Base-by-base conservation (phyloP, 2,113 vertebrate species). In the Halcyon senegalensis region DNA sequence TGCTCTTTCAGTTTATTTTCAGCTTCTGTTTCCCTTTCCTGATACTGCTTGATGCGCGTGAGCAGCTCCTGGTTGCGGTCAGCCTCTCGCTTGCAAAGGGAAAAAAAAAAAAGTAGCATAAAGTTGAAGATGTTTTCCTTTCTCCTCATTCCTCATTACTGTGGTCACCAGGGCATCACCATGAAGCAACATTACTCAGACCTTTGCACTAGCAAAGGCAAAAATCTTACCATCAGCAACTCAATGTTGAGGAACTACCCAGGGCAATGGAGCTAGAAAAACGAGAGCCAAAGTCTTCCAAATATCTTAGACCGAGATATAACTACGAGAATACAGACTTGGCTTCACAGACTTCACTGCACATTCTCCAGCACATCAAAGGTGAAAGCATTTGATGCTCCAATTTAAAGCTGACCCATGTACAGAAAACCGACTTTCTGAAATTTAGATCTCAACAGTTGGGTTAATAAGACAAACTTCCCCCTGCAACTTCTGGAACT, bases 61-160 rank as follows among this genome's bases (percentile, higher is more conserved):
- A 98, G 94, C 64, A 99, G 98, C n/a, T 99, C 99, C 95, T 99
- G 98, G 96, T 99, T 99, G 30, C 98, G 98, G 85, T 99, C 99
- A 6, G 98, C 96, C 96, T 99, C 99, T 10, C 99, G 98, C 99
- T 99, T 77, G 43, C 28, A 70, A 75, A 72, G 84, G 28, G 28
- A 43, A 56, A 35, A 43, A 76, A 76, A 20, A 77, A 33, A 84
- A 90, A 69, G 33, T 2, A 94, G 68, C 39, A 77, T 10, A 56
- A 75, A 82, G 41, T 10, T 44, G 33, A 94, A 89, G 20, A 11
- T 4, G 2, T 13, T 87, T 82, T 41, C 2, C 13, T 43, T 75
- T 43, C 85, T 79, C 39, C 55, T n/a, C 13, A 30, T 12, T 39
- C 30, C 55, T 78, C n/a, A 14, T 33, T 12, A 24, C 23, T 33